A percentile compares a stretch with the other conserved stretches of the same genome.
Evolutionary conservation across 2,888 invertebrate species (phyloP).

Genomic region (Macrosoma leucophasiata): DNA sequence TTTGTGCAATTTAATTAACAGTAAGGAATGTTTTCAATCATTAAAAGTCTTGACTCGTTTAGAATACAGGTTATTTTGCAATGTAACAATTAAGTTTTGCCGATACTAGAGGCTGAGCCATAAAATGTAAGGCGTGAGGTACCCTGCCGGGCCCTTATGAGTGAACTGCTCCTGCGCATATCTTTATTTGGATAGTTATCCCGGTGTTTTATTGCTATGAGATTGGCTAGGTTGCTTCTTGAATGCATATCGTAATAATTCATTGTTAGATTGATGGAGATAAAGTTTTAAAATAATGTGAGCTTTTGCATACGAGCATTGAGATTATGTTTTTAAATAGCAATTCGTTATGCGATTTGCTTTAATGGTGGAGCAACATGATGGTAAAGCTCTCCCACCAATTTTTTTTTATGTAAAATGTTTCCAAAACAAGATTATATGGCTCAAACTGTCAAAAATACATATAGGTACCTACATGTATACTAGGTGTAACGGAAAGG

Average conservation of each 20-base stretch:
- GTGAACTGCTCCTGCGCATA: slow-evolving; percentile 48
- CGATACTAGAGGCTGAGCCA: slow-evolving; percentile 34
- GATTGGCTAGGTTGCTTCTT: slow-evolving; percentile 22
- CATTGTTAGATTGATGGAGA: neutral
- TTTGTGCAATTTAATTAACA: too few species aligned
- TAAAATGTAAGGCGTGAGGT: slow-evolving; percentile 56
- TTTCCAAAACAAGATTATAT: too few species aligned
- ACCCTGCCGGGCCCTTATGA: slow-evolving; percentile 53
- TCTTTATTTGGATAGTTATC: slow-evolving; percentile 41
- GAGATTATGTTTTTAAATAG: too few species aligned
- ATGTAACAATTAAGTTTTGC: slow-evolving; percentile 12
- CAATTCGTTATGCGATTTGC: too few species aligned
- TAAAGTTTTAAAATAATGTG: too few species aligned
- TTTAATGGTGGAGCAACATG: too few species aligned
- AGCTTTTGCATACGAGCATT: too few species aligned
- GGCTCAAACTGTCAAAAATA: too few species aligned
- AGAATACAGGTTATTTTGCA: slow-evolving; percentile 16
- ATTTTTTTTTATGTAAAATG: too few species aligned
- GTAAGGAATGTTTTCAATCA: slow-evolving; percentile 3
- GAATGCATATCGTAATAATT: slow-evolving; percentile 13
- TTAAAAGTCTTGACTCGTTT: slow-evolving; percentile 4
- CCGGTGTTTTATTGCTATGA: slow-evolving; percentile 33
- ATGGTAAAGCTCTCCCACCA: too few species aligned
- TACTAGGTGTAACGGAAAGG: too few species aligned
- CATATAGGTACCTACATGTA: too few species aligned